A percentile compares a stretch with the other conserved stretches of the same genome.
Evolutionary conservation across 2,113 vertebrate species (phyloP).

Genomic region (Anthoscopus minutus): DNA sequence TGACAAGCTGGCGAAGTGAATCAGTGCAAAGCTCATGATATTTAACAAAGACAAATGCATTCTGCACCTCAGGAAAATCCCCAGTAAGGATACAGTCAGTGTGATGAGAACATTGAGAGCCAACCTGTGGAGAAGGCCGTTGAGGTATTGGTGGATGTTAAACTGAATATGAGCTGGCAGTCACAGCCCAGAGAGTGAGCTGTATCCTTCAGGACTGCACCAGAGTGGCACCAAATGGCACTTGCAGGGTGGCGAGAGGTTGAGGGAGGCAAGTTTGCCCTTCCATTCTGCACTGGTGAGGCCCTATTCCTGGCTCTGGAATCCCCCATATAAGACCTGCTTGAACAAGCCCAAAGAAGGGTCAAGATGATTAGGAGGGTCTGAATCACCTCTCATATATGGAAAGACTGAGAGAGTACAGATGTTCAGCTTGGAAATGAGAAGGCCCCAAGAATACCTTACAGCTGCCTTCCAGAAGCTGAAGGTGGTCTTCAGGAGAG

Average conservation of each 20-base stretch:
- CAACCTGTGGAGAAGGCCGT: background rate
- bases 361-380: too few relatives aligned
- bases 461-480: background rate
- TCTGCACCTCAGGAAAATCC: background rate
- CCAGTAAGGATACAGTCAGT: background rate
- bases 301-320: too few relatives aligned
- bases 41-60: background rate
- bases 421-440: background rate
- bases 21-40: background rate
- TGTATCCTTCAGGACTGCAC: background rate
- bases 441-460: background rate
- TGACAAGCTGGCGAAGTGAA: background rate
- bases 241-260: background rate
- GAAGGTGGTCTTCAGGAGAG: background rate
- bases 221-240: too few relatives aligned
- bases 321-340: background rate
- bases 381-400: background rate
- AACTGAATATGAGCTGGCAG: background rate
- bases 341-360: background rate
- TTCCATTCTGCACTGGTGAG: background rate
- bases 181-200: background rate
- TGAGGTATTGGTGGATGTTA: background rate
- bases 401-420: background rate
- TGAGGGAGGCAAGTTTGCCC: accelerated
- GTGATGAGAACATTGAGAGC: background rate